Base-by-base conservation (phyloP, 2,113 vertebrate species). In the Cranoglanis bouderius region DNA sequence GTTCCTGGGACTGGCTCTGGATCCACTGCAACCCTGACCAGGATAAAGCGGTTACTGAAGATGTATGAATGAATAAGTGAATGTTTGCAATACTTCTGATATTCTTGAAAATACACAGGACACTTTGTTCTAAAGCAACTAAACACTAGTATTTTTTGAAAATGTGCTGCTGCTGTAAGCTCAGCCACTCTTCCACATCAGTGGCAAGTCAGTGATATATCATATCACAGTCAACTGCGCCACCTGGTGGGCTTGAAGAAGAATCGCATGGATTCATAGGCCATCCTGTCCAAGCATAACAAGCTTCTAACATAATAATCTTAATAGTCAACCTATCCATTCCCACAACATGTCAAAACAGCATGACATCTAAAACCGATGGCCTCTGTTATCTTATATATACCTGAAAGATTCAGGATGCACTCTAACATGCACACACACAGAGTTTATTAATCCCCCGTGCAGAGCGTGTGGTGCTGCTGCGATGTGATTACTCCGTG, bases 401-500 rank as follows among this genome's bases (percentile, higher is more conserved):
- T 35, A 61, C 43, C 74, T 85, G 35, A 57, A 72, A 82, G 74
- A 61, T 74, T 29, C 53, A 82, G 85, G 59, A 86, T 35, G 43
- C 53, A 2, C 53, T 70, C 85, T 38, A 40, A 70, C 80, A 53
- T 49, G 32, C 51, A 53, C 81, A 32, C 57, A 82, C 82, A 65
- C 32, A 63, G 29, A 57, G 83, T 74, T 84, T 89, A 78, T 72
- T 85, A 40, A 85, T 85, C 85, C 84, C 88, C 90, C 67, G 19
- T 61, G 83, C 85, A n/a, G 38, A 74, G 65, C 18, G 90, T 95
- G 96, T 96, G 95, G 94, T 95, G 95, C 95, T 95, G 95, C 96
- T 96, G 63, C 96, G 96, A 95, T 94, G 96, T 96, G 96, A 97
- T 97, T 97, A 97, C 95, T 96, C 96, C 93, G 93, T 94, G 95